These are phyloP conservation scores for Sebastes kiyomatsui DNA, from an alignment of 2,797 vertebrate genomes.

Conservation along the genomic window DNA sequence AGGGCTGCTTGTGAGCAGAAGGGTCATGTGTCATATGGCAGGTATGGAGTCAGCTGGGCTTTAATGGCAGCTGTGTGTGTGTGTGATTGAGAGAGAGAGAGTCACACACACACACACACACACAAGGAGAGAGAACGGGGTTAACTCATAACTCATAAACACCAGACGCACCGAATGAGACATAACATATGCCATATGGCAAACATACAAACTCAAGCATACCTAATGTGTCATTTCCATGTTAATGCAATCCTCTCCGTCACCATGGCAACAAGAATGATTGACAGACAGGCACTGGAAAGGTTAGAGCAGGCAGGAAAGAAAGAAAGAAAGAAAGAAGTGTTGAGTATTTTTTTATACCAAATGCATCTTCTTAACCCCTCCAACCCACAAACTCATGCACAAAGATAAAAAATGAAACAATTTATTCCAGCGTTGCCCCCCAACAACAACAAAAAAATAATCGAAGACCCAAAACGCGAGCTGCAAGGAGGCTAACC, in stretches of 20 bases:
- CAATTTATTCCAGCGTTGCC: conserved; percentile 41
- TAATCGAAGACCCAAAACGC: conserved; percentile 48
- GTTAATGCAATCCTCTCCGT: conserved; percentile 81
- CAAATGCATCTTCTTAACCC: conserved; percentile 56
- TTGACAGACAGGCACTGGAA: conserved; percentile 59
- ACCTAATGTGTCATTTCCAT: conserved; percentile 88
- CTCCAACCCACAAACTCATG: conserved; percentile 17
- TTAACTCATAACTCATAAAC: conserved; percentile 49
- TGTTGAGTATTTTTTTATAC: conserved; percentile 35
- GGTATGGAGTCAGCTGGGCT: conserved; percentile 56
- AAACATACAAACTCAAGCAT: conserved; percentile 81
- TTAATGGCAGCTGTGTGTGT: conserved; percentile 63
- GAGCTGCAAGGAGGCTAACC: conserved; percentile 53
- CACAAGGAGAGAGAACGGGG: background rate
- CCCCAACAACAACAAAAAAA: conserved; percentile 22
- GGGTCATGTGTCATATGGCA: conserved; percentile 64
- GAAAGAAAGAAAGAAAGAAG: conserved; percentile 44
- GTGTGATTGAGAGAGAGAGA: background rate
- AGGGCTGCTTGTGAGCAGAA: conserved; percentile 45
- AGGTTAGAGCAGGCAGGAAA: conserved; percentile 42
- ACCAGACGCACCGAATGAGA: conserved; percentile 52
- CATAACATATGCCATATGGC: conserved; percentile 68
- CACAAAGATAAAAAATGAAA: conserved; percentile 60
- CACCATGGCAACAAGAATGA: conserved; percentile 86
- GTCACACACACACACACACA: background rate